Evolutionary conservation across 2,797 vertebrate species (phyloP).

Genomic region (Gephyroberyx darwinii): DNA sequence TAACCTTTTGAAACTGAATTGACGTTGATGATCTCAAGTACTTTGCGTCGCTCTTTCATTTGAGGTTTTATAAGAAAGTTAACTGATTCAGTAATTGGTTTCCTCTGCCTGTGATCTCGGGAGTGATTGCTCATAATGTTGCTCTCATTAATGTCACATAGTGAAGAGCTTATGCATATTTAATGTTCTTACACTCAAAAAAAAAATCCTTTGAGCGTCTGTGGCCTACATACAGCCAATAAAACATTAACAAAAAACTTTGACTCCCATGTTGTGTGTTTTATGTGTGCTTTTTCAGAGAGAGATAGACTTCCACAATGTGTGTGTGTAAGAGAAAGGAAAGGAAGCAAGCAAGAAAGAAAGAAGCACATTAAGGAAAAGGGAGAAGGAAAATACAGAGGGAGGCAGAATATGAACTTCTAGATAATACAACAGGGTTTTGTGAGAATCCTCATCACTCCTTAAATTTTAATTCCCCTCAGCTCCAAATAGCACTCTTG

Average conservation of each 20-base stretch:
- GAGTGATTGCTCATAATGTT: slow-evolving; percentile 33
- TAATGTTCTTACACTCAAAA: slow-evolving; percentile 29
- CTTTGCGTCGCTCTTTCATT: slow-evolving; percentile 18
- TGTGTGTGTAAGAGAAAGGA: not conserved
- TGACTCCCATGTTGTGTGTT: not conserved
- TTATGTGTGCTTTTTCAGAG: not conserved
- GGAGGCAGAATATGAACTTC: not conserved
- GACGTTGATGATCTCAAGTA: slow-evolving; percentile 6
- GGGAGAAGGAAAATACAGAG: not conserved
- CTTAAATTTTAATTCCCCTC: slow-evolving; percentile 35
- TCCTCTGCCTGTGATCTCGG: slow-evolving; percentile 28
- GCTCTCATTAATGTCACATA: slow-evolving; percentile 54
- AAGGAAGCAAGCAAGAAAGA: not conserved
- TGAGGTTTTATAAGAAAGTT: not conserved
- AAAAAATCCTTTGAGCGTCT: slow-evolving; percentile 32
- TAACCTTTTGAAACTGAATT: not conserved
- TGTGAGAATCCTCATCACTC: slow-evolving; percentile 16
- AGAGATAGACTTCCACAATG: not conserved
- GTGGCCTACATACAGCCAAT: slow-evolving; percentile 48
- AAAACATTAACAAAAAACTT: slow-evolving; percentile 23
- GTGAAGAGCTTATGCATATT: slow-evolving; percentile 53
- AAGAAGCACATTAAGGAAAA: not conserved
- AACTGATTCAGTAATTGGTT: slow-evolving; percentile 33
- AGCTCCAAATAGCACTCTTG: slow-evolving; percentile 51
- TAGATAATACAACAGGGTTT: slow-evolving; percentile 4